Conservation (phyloP, 2,888 invertebrate genomes). For the Litoditis marina region DNA sequence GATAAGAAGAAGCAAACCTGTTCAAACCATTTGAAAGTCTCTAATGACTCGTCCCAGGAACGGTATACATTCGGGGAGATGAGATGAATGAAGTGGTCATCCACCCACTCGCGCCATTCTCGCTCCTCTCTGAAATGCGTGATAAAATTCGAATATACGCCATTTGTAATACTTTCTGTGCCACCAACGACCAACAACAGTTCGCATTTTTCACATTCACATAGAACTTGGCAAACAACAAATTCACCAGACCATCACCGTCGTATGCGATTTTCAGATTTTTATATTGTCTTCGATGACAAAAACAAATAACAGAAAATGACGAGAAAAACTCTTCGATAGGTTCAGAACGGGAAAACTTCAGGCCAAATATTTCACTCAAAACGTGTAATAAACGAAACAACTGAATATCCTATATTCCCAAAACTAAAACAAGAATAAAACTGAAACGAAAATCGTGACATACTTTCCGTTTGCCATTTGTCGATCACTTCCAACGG, state of each 20-base stretch:
- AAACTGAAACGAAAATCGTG: neutral
- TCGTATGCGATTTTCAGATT: too few species aligned
- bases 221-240: too few species aligned
- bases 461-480: constrained; percentile 35
- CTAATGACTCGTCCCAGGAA: constrained; percentile 77
- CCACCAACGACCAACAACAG: neutral
- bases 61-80: constrained; percentile 95
- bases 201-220: too few species aligned
- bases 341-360: too few species aligned
- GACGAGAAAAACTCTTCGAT: too few species aligned
- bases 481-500: constrained; percentile 24
- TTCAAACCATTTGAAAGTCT: constrained; percentile 91
- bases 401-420: too few species aligned
- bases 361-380: too few species aligned
- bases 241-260: too few species aligned
- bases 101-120: constrained; percentile 93
- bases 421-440: neutral
- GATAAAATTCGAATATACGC: too few species aligned
- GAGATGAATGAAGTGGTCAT: constrained; percentile 82
- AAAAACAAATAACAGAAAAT: too few species aligned
- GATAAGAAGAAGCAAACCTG: constrained; percentile 39
- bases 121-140: constrained; percentile 71
- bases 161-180: neutral
- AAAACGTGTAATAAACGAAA: too few species aligned
- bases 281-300: too few species aligned